Base-by-base conservation (phyloP, 2,797 vertebrate genomes). In the Taenioides sp. region DNA sequence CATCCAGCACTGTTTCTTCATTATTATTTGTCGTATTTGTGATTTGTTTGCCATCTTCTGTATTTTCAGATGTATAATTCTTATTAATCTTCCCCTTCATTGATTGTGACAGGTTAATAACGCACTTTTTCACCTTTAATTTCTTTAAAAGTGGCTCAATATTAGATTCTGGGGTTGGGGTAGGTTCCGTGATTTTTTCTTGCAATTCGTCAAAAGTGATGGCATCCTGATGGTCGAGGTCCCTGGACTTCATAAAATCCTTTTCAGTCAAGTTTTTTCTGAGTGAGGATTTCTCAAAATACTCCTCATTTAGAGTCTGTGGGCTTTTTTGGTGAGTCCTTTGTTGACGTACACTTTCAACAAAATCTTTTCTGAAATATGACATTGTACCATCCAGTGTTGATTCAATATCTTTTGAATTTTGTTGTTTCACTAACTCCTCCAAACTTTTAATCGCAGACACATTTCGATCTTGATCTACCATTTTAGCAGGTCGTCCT, bases 241-340 rank as follows among this genome's bases (percentile, higher is more conserved):
- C 84, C 75, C 74, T 27, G 4, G 17, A 25, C 43, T 14, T 0
- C 6, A 47, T 69, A 27, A 6, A 75, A 73, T 52, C 17, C n/a
- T 34, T 73, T 71, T 62, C 47, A 31, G 20, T 61, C 4, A 63
- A 12, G 57, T 50, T 4, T 12, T 74, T 76, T 2, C 20, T 5
- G 0, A 77, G 67, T 23, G 40, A 0, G n/a, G 82, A 78, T 47
- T 70, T 65, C 54, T 81, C 71, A 17, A 69, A 67, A 3, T 68
- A 67, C 7, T 57, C 20, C 74, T 65, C 64, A 18, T 49, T 65
- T 18, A 65, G 43, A 23, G 27, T 28, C 23, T 66, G 25, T 52
- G 27, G 65, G 16, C 47, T 52, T 65, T 65, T 43, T 18, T 40
- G 3, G n/a, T 17, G 12, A 16, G 43, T 27, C 18, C 17, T 25